Conservation (phyloP, 2,888 invertebrate genomes). For the Diarsia rubi region DNA sequence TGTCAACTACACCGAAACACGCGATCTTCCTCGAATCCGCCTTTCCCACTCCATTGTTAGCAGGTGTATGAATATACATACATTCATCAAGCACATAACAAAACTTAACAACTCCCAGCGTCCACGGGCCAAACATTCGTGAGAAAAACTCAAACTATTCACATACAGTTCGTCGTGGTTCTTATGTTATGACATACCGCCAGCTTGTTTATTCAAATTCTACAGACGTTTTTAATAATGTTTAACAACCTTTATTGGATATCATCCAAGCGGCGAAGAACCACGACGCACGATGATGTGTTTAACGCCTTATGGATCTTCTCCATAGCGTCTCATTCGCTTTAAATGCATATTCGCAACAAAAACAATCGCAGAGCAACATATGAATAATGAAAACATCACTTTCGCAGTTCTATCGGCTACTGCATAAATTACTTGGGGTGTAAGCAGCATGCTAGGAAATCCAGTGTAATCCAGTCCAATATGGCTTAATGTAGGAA, state of each 20-base stretch:
- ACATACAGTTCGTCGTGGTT: conserved; percentile 8
- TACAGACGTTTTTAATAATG: neutral
- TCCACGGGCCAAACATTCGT: conserved; percentile 34
- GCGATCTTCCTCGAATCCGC: conserved; percentile 13
- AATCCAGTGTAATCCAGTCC: conserved; percentile 17
- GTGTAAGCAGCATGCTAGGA: conserved; percentile 48
- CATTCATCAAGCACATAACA: conserved; percentile 44
- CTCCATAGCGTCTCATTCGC: conserved; percentile 63
- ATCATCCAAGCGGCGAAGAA: neutral
- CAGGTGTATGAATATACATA: conserved; percentile 38
- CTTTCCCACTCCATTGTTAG: conserved; percentile 47
- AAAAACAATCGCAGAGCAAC: conserved; percentile 80
- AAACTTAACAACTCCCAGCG: conserved; percentile 24
- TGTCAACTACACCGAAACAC: conserved; percentile 20
- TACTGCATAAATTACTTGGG: conserved; percentile 60
- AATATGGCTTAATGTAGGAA: conserved; percentile 21
- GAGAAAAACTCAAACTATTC: conserved; percentile 40
- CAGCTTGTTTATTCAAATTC: neutral
- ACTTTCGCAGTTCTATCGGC: conserved; percentile 73
- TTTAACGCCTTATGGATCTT: conserved; percentile 18
- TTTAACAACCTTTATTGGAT: neutral
- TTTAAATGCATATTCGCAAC: conserved; percentile 68
- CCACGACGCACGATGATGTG: conserved; percentile 7
- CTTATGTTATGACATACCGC: neutral
- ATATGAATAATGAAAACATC: conserved; percentile 71